Base-by-base conservation (phyloP, 30 jellyfish, hydroid and myxozoan genomes). In the Sanderia malayensis region DNA sequence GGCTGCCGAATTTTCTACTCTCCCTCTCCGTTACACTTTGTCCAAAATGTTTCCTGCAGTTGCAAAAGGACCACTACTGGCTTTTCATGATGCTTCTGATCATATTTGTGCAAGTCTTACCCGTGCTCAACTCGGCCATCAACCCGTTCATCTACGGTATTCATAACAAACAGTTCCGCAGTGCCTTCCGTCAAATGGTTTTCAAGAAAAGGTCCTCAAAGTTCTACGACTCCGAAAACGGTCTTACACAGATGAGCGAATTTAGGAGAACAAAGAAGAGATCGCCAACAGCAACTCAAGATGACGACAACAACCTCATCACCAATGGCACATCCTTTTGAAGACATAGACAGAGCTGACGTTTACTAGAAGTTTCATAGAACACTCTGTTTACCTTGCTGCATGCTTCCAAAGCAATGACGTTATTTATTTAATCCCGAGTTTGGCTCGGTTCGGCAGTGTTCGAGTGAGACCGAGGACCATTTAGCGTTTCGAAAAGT, bases 111-210 rank as follows among this genome's bases (percentile, higher is more conserved):
- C 96, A 92, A 44, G 81, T 92, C 2, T 84, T 92, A 0, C 98
- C 98, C 6, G 83, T 84, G 0, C 80, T 92, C 20, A 92, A 84
- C 60, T 73, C 96, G 22, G 70, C 88, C 32, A 46, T 92, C 62
- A 92, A 92, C 46, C 98, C 98, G 44, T 84, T 92, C 34, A 92
- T 92, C 10, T 92, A 92, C 67, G 91, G 88, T 31, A 76, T 92
- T 15, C 86, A 75, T 81, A 83, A 83, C 90, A 76, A 70, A 62
- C 96, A 83, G 75, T 92, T 92, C 75, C 29, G 95, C 41, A 53
- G 60, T 1, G 98, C 98, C 2, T 92, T 92, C 73, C 86, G 86
- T 37, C 81, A 68, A 57, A 46, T 75, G 44, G 34, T 85, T 21
- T 61, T 85, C 13, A 78, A 76, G 46, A 85, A 82, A 26, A 47